These are phyloP conservation scores for Oxyura jamaicensis DNA, from an alignment of 2,113 vertebrate species.

Conservation along the genomic window DNA sequence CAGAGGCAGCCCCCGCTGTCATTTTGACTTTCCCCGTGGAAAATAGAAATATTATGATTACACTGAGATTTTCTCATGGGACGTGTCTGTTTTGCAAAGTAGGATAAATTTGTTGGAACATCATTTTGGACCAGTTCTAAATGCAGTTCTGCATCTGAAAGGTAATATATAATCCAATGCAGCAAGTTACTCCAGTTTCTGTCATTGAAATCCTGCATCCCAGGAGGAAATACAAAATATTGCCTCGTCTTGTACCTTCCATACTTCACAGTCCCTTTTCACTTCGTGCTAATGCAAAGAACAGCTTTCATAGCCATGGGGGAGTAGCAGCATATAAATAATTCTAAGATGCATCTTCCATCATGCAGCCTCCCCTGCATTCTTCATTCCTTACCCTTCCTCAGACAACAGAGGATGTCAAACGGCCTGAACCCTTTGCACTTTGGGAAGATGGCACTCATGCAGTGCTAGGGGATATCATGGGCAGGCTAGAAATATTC, in stretches of 20 bases:
- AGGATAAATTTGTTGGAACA: not conserved
- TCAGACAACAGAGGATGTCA: not conserved
- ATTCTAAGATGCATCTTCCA: constrained; percentile 10
- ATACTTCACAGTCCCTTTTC: not conserved
- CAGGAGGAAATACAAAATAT: constrained; percentile 17
- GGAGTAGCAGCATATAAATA: constrained; percentile 39
- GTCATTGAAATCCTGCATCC: not conserved
- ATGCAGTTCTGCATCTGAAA: not conserved
- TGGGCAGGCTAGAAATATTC: not conserved
- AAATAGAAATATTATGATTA: not conserved
- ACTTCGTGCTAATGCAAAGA: constrained; percentile 1
- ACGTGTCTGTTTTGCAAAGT: not conserved
- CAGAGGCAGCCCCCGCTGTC: constrained; percentile 10
- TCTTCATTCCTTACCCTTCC: not conserved
- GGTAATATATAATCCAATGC: not conserved
- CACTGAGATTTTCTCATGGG: not conserved
- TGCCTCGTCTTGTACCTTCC: not conserved
- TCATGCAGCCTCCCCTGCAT: not conserved
- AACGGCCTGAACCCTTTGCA: not conserved
- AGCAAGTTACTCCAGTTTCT: not conserved
- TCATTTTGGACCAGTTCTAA: not conserved
- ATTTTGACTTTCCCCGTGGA: not conserved
- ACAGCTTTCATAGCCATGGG: constrained; percentile 26
- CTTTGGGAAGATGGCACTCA: not conserved
- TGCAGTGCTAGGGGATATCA: not conserved